A percentile compares a stretch with the other conserved stretches of the same genome.
These are phyloP conservation scores for Labeo rohita DNA, from an alignment of 2,113 vertebrate species.

Conservation along the genomic window DNA sequence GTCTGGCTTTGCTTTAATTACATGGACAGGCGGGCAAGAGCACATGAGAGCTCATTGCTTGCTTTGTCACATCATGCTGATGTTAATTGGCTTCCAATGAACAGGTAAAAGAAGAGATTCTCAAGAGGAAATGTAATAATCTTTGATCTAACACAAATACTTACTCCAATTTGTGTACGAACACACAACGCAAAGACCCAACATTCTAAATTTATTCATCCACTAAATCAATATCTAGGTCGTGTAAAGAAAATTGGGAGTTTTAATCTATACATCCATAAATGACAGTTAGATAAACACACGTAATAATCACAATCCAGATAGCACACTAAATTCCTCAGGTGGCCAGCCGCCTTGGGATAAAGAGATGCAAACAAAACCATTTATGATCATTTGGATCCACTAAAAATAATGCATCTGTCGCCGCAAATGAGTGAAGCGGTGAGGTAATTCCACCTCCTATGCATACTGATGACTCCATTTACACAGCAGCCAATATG, in stretches of 20 bases:
- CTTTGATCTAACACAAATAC: not conserved
- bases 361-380: constrained; percentile 22
- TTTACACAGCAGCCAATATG: constrained; percentile 19
- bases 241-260: not conserved
- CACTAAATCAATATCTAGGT: constrained; percentile 1
- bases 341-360: not conserved
- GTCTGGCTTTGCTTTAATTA: constrained; percentile 11
- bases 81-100: constrained; percentile 8
- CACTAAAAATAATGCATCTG: constrained; percentile 27
- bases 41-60: constrained; percentile 1
- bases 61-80: not conserved
- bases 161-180: not conserved
- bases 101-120: not conserved
- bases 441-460: constrained; percentile 20
- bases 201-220: not conserved
- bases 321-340: constrained; percentile 14
- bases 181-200: not conserved
- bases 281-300: constrained; percentile 17
- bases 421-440: not conserved
- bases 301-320: not conserved
- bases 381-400: constrained; percentile 30
- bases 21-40: not conserved
- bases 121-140: not conserved
- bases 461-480: constrained; percentile 2
- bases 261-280: constrained; percentile 16